A percentile compares a stretch with the other conserved stretches of the same genome.
Conservation (phyloP, 2,797 vertebrate genomes). For the Tauraco hartlaubi region DNA sequence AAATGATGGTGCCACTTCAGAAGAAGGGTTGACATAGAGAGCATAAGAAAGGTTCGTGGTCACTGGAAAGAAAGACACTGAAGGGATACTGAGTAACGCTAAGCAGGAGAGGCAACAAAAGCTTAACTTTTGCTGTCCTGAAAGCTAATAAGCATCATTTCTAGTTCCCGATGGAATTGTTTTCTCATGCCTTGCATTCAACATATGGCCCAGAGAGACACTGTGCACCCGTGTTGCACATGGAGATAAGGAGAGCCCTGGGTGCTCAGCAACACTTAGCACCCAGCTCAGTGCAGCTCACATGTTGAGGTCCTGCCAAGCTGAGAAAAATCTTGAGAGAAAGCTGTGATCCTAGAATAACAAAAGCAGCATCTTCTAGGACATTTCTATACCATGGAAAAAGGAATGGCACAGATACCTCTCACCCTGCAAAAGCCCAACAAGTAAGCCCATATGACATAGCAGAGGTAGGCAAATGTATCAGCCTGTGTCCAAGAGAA, state of each 20-base stretch:
- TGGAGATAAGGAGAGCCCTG: not conserved
- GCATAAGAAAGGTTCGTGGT: not conserved
- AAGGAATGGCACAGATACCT: not conserved
- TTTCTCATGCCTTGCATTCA: not conserved
- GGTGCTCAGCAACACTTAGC: not conserved
- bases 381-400: not conserved
- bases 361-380: conserved; percentile 21
- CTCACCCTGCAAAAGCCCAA: not conserved
- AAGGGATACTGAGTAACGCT: not conserved
- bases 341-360: conserved; percentile 46
- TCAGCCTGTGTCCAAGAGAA: conserved; percentile 24
- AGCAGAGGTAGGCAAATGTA: not conserved
- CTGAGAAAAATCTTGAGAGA: conserved; percentile 42
- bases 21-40: not conserved
- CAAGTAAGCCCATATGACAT: not conserved
- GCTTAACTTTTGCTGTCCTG: not conserved
- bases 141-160: not conserved
- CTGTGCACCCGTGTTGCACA: not conserved
- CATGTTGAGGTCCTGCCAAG: not conserved
- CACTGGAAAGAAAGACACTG: not conserved
- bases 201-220: not conserved
- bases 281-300: not conserved
- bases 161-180: not conserved
- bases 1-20: not conserved
- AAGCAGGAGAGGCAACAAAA: not conserved